phyloP scores from a whole-genome alignment of 2,113 vertebrate genomes.

The Rhynchomys soricoides region DNA sequence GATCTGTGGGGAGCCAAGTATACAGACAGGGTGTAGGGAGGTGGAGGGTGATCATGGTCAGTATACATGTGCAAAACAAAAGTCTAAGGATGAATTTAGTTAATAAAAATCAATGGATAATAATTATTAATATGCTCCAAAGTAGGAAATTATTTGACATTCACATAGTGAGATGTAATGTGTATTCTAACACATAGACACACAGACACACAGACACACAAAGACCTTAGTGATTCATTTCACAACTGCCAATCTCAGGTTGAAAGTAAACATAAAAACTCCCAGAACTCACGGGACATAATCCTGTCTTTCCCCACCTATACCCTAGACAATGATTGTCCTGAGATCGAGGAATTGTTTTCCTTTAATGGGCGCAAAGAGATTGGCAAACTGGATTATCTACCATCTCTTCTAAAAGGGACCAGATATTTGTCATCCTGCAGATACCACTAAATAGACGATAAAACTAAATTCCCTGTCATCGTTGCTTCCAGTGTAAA shows the following conservation, averaged over 20 bases:
- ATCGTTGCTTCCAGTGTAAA: neutral
- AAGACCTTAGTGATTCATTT: neutral
- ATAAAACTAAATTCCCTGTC: neutral
- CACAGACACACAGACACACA: neutral
- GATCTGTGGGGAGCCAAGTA: neutral
- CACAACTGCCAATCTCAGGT: neutral
- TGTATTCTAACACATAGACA: neutral
- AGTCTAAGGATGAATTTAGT: neutral
- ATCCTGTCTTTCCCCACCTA: too few relatives aligned
- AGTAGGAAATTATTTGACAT: conserved; percentile 43
- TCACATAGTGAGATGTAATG: neutral
- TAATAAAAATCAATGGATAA: neutral
- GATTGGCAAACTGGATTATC: neutral
- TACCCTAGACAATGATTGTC: too few relatives aligned
- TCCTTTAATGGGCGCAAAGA: neutral
- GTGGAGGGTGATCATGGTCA: too few relatives aligned
- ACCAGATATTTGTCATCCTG: neutral
- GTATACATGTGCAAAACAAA: neutral
- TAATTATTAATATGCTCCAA: neutral
- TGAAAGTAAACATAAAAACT: conserved; percentile 32
- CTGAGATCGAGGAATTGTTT: neutral
- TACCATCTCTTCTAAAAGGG: neutral
- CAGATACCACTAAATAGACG: neutral
- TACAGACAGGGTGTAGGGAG: neutral
- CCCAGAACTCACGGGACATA: neutral